A percentile compares a stretch with the other conserved stretches of the same genome.
Evolutionary conservation across 35 echinoderm and acorn worm species (phyloP).

Genomic region (Diadema setosum): DNA sequence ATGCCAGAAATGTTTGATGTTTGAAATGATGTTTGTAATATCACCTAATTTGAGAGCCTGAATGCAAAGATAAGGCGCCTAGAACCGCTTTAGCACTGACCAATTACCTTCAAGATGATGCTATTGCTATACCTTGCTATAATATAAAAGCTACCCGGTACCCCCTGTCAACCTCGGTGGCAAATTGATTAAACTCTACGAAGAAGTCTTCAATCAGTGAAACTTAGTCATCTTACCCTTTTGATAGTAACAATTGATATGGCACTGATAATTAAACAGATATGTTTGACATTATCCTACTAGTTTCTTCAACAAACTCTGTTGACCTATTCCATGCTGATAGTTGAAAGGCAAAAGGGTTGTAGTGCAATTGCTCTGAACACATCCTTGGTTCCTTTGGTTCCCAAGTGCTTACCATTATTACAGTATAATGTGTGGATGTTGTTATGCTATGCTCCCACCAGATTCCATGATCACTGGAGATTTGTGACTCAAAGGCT

Average conservation of each 20-base stretch:
- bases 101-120: background rate
- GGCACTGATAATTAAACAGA: too few species aligned
- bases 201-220: too few species aligned
- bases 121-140: background rate
- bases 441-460: background rate
- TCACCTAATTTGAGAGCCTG: background rate
- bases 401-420: background rate
- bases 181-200: too few species aligned
- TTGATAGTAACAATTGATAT: too few species aligned
- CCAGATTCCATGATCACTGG: conserved; percentile 96
- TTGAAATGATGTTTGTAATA: background rate
- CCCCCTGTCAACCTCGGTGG: too few species aligned
- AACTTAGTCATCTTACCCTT: too few species aligned
- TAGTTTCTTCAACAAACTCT: too few species aligned
- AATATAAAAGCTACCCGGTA: too few species aligned
- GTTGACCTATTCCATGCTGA: background rate
- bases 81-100: background rate
- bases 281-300: too few species aligned
- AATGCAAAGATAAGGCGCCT: background rate
- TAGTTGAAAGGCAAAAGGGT: background rate
- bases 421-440: background rate
- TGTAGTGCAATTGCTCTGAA: background rate
- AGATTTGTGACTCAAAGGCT: conserved; percentile 82
- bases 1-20: too few species aligned
- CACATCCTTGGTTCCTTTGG: background rate